phyloP scores from a whole-genome alignment of 1,140 invertebrate genomes.

The Phenacoccus solenopsis region DNA sequence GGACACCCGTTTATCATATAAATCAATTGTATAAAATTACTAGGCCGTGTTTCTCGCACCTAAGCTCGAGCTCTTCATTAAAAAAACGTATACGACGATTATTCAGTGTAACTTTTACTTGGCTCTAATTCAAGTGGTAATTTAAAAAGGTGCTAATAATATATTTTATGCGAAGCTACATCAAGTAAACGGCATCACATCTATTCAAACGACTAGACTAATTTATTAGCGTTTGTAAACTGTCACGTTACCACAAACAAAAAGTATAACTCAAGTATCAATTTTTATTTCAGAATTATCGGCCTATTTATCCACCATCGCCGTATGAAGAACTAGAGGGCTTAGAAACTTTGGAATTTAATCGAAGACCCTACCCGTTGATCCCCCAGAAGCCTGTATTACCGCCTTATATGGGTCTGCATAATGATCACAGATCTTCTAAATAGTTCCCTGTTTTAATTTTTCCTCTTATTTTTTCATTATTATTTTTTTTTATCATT shows the following conservation, averaged over 20 bases:
- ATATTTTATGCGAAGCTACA: neutral
- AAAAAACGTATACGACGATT: too few species aligned
- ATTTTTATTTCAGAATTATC: neutral
- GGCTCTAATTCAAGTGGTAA: neutral
- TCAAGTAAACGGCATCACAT: too few species aligned
- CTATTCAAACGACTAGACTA: too few species aligned
- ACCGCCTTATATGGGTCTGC: neutral
- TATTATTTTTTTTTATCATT: neutral
- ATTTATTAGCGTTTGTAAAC: neutral
- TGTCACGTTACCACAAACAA: neutral
- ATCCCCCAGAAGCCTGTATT: slow-evolving; percentile 2
- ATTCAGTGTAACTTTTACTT: too few species aligned
- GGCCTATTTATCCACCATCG: neutral
- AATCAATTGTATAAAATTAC: too few species aligned
- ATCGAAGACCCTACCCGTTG: neutral
- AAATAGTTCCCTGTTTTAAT: neutral
- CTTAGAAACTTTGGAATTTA: neutral
- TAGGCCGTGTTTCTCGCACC: too few species aligned
- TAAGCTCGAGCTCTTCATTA: too few species aligned
- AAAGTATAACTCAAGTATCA: neutral
- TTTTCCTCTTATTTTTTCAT: too few species aligned
- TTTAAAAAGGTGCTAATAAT: neutral
- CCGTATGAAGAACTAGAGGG: neutral
- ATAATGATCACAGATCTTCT: slow-evolving; percentile 9
- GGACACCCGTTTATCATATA: too few species aligned